Conservation (phyloP, 1,140 invertebrate species). For the Aphaenogaster rudis region DNA sequence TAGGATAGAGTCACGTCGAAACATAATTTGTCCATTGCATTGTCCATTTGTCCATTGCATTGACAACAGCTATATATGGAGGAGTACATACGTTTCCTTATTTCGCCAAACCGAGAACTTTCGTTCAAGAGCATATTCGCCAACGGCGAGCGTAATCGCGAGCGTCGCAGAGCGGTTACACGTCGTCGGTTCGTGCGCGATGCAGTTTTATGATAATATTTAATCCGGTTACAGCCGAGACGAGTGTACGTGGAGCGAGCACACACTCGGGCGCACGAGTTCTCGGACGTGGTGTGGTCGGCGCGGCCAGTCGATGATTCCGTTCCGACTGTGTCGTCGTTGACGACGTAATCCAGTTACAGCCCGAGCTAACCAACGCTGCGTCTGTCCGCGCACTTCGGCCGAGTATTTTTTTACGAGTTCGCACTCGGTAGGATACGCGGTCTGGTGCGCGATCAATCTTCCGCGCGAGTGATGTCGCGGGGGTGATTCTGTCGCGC, state of each 20-base stretch:
- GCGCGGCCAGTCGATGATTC: slow-evolving; percentile 78
- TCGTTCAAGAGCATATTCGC: neutral
- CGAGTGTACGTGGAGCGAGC: slow-evolving; percentile 39
- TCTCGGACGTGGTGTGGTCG: slow-evolving; percentile 69
- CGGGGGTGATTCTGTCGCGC: neutral
- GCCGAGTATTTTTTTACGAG: slow-evolving; percentile 51
- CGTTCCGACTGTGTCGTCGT: slow-evolving; percentile 75
- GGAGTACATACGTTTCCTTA: neutral
- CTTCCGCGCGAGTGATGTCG: neutral
- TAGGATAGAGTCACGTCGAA: neutral
- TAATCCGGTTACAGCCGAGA: slow-evolving; percentile 83
- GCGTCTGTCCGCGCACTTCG: slow-evolving; percentile 53
- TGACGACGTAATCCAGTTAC: slow-evolving; percentile 82
- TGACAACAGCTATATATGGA: neutral
- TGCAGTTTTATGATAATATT: slow-evolving; percentile 85
- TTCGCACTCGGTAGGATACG: neutral
- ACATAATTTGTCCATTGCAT: neutral
- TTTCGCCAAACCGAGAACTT: neutral
- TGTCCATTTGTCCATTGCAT: neutral
- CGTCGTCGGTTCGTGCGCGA: slow-evolving; percentile 73
- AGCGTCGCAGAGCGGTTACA: neutral
- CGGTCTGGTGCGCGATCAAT: neutral
- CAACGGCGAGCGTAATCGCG: neutral
- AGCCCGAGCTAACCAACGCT: slow-evolving; percentile 64
- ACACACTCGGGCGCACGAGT: slow-evolving; percentile 65